Base-by-base conservation (phyloP, 2,888 invertebrate genomes). In the Andrena dorsata region DNA sequence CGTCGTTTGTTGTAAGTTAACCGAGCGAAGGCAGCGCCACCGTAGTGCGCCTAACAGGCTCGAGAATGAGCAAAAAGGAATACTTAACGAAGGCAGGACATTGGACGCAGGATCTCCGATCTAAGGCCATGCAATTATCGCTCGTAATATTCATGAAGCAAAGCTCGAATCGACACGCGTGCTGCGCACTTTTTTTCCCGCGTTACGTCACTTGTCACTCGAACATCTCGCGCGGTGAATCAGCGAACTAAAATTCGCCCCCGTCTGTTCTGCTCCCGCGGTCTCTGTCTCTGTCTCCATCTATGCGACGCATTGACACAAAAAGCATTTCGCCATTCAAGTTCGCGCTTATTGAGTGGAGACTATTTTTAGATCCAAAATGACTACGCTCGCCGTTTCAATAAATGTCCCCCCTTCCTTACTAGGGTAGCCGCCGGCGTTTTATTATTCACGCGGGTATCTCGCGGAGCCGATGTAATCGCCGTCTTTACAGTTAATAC, bases 121-220 rank as follows among this genome's bases (percentile, higher is more conserved):
- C 30, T 26, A 28, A 2, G 0, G 8, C 2, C 10, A n/a, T 16
- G 16, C 16, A 2, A 2, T 16, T 23, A 30, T 10, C 51, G 30
- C 35, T 4, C 8, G 30, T 41, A 10, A 74, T 68, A 13, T 41
- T 3, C 70, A 16, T 8, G 13, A 53, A 23, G 41, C 3, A 16
- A 26, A 16, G n/a, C 20, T 70, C 49, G 51, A 66, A 71, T 60
- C 23, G 51, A 10, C 26, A 10, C 6, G 13, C 6, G 26, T 47
- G 60, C 60, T 32, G 51, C 26, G 71, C 47, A 65, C 26, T 61
- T 80, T 64, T 49, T 58, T 49, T 64, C 58, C 49, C 28, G 26
- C 8, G 28, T 80, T 77, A 66, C 78, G 65, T 80, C 71, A 72
- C 7, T 80, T 77, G 71, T 80, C 66, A 49, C 41, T 77, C 32